These are phyloP conservation scores for Carassius auratus DNA, from an alignment of 2,113 vertebrate genomes.

Conservation along the genomic window DNA sequence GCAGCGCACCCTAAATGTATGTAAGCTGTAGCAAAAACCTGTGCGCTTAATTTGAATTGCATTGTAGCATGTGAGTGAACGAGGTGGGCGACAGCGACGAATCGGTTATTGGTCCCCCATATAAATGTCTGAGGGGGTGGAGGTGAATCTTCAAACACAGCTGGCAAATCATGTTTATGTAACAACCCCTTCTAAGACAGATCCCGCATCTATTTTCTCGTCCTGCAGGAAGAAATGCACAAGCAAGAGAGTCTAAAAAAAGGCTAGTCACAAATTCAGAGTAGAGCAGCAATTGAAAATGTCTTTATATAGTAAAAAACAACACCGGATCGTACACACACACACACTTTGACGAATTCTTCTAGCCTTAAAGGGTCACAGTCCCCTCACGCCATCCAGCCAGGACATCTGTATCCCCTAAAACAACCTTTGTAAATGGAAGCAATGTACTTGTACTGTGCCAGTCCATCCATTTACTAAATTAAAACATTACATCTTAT, in stretches of 20 bases:
- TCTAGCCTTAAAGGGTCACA: constrained; percentile 43
- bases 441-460: constrained; percentile 33
- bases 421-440: constrained; percentile 43
- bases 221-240: not conserved
- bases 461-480: constrained; percentile 77
- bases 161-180: constrained; percentile 56
- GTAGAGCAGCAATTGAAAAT: not conserved
- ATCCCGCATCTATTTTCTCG: constrained; percentile 40
- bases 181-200: constrained; percentile 43
- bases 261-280: not conserved
- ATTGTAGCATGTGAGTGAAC: constrained; percentile 38
- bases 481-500: constrained; percentile 68
- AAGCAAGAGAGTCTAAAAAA: constrained; percentile 13
- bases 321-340: constrained; percentile 19
- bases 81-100: constrained; percentile 27
- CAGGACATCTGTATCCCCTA: constrained; percentile 65
- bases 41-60: constrained; percentile 38
- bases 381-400: constrained; percentile 65
- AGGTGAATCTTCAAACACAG: constrained; percentile 48
- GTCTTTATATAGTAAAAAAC: constrained; percentile 15
- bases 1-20: constrained; percentile 6
- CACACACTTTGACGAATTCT: constrained; percentile 35
- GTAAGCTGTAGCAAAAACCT: constrained; percentile 20
- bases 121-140: constrained; percentile 47
- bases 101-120: constrained; percentile 52